Evolutionary conservation across 1,140 invertebrate genomes (phyloP), one percentile per base, ranked within the genome.

Genomic region (Sitophilus oryzae): DNA sequence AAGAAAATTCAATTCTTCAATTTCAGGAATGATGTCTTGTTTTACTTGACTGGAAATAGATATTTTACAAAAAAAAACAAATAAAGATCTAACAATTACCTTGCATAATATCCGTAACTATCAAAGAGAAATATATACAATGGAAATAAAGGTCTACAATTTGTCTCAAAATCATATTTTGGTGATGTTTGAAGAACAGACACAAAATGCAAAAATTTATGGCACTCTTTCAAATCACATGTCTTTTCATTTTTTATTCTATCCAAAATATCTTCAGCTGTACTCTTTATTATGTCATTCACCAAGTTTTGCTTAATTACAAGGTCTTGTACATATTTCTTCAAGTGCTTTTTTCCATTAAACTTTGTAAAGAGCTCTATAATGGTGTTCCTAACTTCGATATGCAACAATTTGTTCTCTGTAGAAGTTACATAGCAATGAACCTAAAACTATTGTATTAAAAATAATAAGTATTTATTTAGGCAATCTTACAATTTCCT

Each of bases 171-270:
- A 22, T 56, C 22, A 30, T 52, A 58, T 14, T 36, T 36, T 15
- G 48, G 41, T 20, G 49, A 56, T 6, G 40, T 61, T 23, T 58
- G 56, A 15, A 62, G 30, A 6, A 58, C 40, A 49, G 36, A 52
- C n/a, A 58, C 36, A 45, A 58, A 62, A 52, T 62, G 49, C 3
- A 56, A 49, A 25, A 62, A 54, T 38, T 62, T 50, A 35, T 35
- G 44, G 34, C 49, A 59, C 34, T 54, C 44, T 22, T 51, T 59
- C 6, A 62, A 30, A 42, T 59, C 53, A 50, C 60, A 62, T 34
- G 21, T 44, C 38, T 56, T 58, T 35, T 52, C 63, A 68, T 68
- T 21, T 35, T 72, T 61, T 65, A 78, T 78, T 73, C 70, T 72
- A 60, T 67, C 69, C 16, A 59, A 41, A 15, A 62, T 44, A 10